phyloP scores from a whole-genome alignment of 1,140 invertebrate species.

The Dendroctonus ponderosae region DNA sequence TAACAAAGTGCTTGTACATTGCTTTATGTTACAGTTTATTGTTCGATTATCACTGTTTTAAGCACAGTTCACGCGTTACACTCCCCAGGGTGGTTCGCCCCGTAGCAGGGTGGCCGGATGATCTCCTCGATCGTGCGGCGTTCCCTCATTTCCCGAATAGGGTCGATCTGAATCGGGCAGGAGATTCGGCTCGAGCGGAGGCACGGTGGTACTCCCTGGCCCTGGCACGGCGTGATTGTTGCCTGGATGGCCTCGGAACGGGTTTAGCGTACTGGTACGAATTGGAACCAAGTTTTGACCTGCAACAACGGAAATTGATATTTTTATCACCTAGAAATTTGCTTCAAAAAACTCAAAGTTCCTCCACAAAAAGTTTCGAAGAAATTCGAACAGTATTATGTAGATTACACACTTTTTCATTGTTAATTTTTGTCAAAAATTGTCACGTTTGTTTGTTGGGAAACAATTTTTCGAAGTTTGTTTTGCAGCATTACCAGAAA shows the following conservation, averaged over 20 bases:
- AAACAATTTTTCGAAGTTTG: too few relatives aligned
- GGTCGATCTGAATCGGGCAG: not conserved
- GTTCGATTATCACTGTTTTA: not conserved
- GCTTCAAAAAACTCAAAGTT: too few relatives aligned
- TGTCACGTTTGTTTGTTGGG: too few relatives aligned
- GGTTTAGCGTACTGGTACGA: conserved; percentile 38
- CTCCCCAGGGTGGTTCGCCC: conserved; percentile 24
- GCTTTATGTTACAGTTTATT: conserved; percentile 39
- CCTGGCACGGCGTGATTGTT: conserved; percentile 37
- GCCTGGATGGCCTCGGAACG: conserved; percentile 32
- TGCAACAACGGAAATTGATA: conserved; percentile 16
- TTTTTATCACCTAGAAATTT: not conserved
- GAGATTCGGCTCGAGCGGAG: conserved; percentile 20
- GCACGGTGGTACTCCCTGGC: conserved; percentile 2
- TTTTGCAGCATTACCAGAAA: too few relatives aligned
- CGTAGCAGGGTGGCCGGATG: conserved; percentile 14
- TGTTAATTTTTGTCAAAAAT: too few relatives aligned
- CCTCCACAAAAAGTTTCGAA: too few relatives aligned
- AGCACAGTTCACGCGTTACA: conserved; percentile 3
- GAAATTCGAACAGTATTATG: too few relatives aligned
- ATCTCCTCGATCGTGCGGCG: conserved; percentile 30
- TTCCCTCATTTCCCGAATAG: not conserved
- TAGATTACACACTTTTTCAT: too few relatives aligned
- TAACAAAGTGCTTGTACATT: conserved; percentile 48
- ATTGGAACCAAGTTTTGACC: conserved; percentile 43